Evolutionary conservation across 2,888 invertebrate species (phyloP), one percentile per base, ranked within the genome.

Genomic region (Rhingia campestris): DNA sequence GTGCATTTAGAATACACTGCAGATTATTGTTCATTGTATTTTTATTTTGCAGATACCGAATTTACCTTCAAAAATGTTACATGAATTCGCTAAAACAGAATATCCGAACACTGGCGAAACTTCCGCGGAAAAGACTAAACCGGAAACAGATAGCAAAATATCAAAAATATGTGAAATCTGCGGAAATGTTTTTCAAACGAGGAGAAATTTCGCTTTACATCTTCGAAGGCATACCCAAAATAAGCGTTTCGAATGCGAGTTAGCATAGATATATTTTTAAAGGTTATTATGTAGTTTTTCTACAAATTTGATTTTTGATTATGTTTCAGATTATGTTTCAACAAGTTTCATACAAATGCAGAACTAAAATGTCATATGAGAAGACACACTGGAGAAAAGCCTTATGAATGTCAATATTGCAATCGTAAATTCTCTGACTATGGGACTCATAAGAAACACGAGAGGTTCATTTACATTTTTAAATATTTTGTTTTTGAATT

Each of bases 241-340:
- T 10, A 86, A 86, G 49, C 64, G 45, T 10, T 86, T 53, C 49
- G 76, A 82, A 6, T 86, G 86, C 77, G 86, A 86, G 86, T 86
- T 72, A 64, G 74, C 7, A 30, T 32, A 5, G 1, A 22, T 22
- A 22, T 2, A 22, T 22, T 22, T 22, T 22, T 22, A 22, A 2
- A 22, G 22, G n/a, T n/a, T n/a, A n/a, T 22, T 22, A 22, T 22
- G 2, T 22, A 22, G 22, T 22, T 22, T 22, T 22, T 22, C 12
- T 12, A 12, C 3, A n/a, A 12, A 45, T 45, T n/a, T 45, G 6
- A 30, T 30, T 10, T 30, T 49, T 22, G 22, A 22, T 22, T 22
- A 22, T 6, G 9, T 61, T 39, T 5, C 39, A 85, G 84, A 56
- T 7, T 85, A 37, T 85, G 84, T 49, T 37, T 37, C 4, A 33